phyloP scores from a whole-genome alignment of 2,113 vertebrate species.

The Thermophis baileyi region DNA sequence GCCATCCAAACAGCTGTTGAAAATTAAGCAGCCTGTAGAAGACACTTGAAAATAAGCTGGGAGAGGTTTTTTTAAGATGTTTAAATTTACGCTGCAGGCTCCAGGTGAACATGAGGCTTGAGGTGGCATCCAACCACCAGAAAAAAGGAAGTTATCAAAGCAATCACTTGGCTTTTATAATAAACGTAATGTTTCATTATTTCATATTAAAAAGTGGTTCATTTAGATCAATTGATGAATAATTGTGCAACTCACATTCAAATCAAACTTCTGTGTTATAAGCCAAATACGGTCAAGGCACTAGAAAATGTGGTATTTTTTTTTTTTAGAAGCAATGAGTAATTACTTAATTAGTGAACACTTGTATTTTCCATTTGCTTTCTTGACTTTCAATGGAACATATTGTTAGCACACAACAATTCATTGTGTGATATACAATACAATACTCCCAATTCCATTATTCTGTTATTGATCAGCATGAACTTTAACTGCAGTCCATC shows the following conservation, averaged over 20 bases:
- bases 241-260: background rate
- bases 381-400: background rate
- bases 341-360: background rate
- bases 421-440: background rate
- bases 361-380: background rate
- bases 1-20: background rate
- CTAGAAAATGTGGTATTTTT: background rate
- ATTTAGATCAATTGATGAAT: background rate
- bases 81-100: background rate
- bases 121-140: background rate
- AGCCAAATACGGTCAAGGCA: background rate
- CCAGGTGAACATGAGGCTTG: background rate
- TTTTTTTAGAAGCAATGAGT: background rate
- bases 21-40: background rate
- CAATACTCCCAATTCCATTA: background rate
- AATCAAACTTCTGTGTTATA: background rate
- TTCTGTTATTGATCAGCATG: background rate
- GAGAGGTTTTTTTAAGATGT: background rate
- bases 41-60: background rate
- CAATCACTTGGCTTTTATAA: background rate
- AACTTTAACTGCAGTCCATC: background rate
- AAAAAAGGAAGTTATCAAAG: background rate
- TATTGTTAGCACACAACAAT: background rate
- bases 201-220: background rate
- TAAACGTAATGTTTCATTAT: background rate